These are phyloP conservation scores for Eulemur macaco DNA, from an alignment of 2,113 vertebrate species.

Conservation along the genomic window DNA sequence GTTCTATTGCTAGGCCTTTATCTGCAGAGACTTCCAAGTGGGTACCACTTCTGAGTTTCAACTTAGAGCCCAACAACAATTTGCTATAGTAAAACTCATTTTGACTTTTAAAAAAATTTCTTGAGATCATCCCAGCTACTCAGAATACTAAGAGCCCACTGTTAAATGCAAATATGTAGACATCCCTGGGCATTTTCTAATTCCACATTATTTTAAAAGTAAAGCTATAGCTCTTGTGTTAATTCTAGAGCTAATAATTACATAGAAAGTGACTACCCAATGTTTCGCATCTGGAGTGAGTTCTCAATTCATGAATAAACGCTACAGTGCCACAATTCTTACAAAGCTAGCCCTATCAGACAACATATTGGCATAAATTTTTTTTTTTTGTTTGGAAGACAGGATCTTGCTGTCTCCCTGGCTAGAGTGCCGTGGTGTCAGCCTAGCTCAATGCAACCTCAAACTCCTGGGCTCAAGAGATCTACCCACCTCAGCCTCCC, in stretches of 20 bases:
- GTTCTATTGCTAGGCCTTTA: background rate
- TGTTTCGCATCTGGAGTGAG: background rate
- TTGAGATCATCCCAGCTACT: background rate
- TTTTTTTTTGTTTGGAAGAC: too few species aligned
- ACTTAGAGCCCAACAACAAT: background rate
- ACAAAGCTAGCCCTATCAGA: background rate
- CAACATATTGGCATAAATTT: too few species aligned
- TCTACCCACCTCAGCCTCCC: too few species aligned
- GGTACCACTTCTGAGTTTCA: background rate
- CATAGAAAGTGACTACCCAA: background rate
- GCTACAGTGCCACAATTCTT: background rate
- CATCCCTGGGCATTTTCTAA: background rate
- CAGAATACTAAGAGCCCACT: background rate
- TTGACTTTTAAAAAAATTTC: background rate
- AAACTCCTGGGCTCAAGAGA: too few species aligned
- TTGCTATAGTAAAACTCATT: background rate
- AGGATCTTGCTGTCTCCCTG: too few species aligned
- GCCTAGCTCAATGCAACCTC: too few species aligned
- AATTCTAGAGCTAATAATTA: background rate
- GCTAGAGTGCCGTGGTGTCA: too few species aligned
- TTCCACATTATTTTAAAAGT: constrained; percentile 8
- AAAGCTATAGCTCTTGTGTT: background rate
- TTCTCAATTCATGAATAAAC: background rate
- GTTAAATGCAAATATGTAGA: background rate
- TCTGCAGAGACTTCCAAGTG: background rate